Percentiles rank a stretch among this genome's conserved stretches.
These are phyloP conservation scores for Sibirionetta formosa DNA, from an alignment of 2,797 vertebrate genomes.

Conservation along the genomic window DNA sequence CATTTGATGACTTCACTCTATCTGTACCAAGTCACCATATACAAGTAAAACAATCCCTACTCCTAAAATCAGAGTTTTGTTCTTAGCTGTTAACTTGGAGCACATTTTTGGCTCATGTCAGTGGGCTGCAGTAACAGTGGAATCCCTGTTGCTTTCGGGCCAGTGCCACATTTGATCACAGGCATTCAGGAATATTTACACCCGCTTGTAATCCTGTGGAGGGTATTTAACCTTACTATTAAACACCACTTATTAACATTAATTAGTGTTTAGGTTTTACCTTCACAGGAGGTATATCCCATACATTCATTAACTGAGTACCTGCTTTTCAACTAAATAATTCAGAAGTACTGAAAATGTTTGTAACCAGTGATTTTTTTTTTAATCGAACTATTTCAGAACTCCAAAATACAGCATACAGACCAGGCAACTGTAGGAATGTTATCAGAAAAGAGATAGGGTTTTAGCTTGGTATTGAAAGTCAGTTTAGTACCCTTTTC, in stretches of 20 bases:
- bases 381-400: background rate
- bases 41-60: background rate
- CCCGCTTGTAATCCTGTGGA: background rate
- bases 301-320: constrained; percentile 31
- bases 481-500: background rate
- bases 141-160: background rate
- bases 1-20: background rate
- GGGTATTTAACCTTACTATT: background rate
- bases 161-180: background rate
- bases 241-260: constrained; percentile 1
- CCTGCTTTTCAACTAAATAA: constrained; percentile 36
- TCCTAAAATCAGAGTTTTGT: background rate
- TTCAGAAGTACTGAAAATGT: background rate
- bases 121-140: background rate
- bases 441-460: background rate
- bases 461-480: background rate
- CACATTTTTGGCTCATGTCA: background rate
- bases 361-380: background rate
- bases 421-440: background rate
- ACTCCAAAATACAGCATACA: background rate
- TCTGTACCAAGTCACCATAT: background rate
- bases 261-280: constrained; percentile 52
- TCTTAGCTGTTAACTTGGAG: background rate
- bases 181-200: background rate
- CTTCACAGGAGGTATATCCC: constrained; percentile 16